Evolutionary conservation across 1,140 invertebrate species (phyloP).

Genomic region (Agrilus planipennis): DNA sequence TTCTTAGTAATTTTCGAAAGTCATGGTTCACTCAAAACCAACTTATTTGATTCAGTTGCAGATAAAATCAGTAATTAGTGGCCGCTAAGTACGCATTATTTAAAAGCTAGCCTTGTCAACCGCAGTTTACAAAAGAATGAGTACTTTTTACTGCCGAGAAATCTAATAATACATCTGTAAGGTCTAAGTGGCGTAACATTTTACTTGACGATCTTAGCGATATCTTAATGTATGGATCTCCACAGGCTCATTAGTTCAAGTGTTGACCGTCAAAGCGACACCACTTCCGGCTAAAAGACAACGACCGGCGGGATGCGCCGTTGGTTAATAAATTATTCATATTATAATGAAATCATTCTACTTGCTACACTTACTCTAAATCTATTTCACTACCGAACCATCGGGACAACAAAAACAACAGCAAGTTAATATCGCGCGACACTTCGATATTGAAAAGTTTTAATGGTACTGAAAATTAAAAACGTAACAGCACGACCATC

Average conservation of each 20-base stretch:
- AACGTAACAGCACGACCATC: too few relatives aligned
- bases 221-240: constrained; percentile 25
- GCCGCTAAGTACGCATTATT: too few relatives aligned
- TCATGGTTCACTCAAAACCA: too few relatives aligned
- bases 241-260: constrained; percentile 20
- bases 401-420: too few relatives aligned
- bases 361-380: constrained; percentile 3
- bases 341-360: constrained; percentile 17
- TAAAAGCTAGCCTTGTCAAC: constrained; percentile 1
- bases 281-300: constrained; percentile 21
- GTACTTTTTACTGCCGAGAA: constrained; percentile 5
- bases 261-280: constrained; percentile 22
- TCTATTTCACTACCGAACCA: too few relatives aligned
- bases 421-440: too few relatives aligned
- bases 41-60: too few relatives aligned
- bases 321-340: constrained; percentile 19
- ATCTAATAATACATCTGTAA: constrained; percentile 9
- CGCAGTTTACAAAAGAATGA: constrained; percentile 2
- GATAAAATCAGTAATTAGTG: too few relatives aligned
- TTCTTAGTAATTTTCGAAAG: too few relatives aligned
- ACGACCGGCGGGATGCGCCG: constrained; percentile 15
- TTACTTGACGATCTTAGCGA: constrained; percentile 13
- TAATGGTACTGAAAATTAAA: too few relatives aligned
- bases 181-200: constrained; percentile 13
- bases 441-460: too few relatives aligned